A percentile compares a stretch with the other conserved stretches of the same genome.
Conservation (phyloP, 2,888 invertebrate species). For the Amphipoea lucens region DNA sequence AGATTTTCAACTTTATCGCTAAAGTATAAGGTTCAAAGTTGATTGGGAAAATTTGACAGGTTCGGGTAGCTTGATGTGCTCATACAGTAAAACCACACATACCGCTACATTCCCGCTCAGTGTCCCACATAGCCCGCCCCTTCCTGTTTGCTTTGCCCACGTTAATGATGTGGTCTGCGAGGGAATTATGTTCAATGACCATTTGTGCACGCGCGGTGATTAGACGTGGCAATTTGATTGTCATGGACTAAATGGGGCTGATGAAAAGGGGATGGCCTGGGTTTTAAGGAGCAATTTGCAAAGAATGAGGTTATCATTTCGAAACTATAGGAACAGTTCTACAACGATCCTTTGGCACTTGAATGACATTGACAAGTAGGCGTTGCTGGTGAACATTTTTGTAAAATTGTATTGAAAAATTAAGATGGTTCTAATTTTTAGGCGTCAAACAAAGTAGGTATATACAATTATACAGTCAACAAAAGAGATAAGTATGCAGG, state of each 20-base stretch:
- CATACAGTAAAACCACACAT: not conserved
- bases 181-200: conserved; percentile 44
- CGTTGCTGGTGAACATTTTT: not conserved
- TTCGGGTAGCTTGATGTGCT: too few relatives aligned
- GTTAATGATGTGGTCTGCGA: conserved; percentile 55
- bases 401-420: not conserved
- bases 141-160: conserved; percentile 12
- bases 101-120: conserved; percentile 1
- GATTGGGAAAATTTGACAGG: too few relatives aligned
- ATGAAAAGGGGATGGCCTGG: not conserved
- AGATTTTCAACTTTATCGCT: too few relatives aligned
- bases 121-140: not conserved
- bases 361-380: not conserved
- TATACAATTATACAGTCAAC: too few relatives aligned
- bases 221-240: conserved; percentile 11
- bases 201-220: conserved; percentile 31
- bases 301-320: not conserved
- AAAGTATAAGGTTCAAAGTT: too few relatives aligned
- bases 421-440: not conserved
- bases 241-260: not conserved
- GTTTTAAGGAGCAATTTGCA: not conserved
- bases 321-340: not conserved
- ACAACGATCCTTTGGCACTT: not conserved
- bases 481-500: too few relatives aligned
- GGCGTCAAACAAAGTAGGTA: too few relatives aligned